Conservation (phyloP, 2,113 vertebrate genomes). For the Acrocephalus kingi region DNA sequence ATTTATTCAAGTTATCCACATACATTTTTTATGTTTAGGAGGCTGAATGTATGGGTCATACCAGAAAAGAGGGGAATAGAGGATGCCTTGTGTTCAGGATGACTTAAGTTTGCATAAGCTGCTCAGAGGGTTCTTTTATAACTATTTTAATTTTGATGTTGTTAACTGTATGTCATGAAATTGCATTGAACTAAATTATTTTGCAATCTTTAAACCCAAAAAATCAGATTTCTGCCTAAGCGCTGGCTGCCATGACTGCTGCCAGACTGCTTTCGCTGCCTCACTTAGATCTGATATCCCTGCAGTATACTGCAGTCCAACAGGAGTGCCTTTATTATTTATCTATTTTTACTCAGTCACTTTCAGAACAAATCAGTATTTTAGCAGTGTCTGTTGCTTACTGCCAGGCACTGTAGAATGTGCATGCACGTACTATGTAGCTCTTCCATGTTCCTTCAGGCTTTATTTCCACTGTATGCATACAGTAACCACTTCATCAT, state of each 20-base stretch:
- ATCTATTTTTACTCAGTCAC: conserved; percentile 43
- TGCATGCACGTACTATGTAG: conserved; percentile 44
- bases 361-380: conserved; percentile 64
- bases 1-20: not conserved
- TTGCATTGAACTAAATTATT: not conserved
- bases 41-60: not conserved
- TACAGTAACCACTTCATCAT: conserved; percentile 46
- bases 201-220: not conserved
- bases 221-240: not conserved
- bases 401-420: conserved; percentile 12
- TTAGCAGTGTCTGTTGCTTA: conserved; percentile 5
- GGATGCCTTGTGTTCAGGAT: not conserved
- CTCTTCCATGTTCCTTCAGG: conserved; percentile 20
- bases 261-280: not conserved
- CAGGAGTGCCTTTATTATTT: not conserved
- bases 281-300: not conserved
- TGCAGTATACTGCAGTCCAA: not conserved
- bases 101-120: not conserved
- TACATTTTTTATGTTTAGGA: not conserved
- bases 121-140: not conserved
- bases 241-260: not conserved
- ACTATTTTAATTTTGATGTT: not conserved
- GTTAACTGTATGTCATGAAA: not conserved
- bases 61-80: not conserved
- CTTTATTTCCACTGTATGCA: conserved; percentile 52